Percentiles rank a stretch among this genome's conserved stretches.
phyloP scores from a whole-genome alignment of 1,140 invertebrate genomes.

The Pseudomyrmex dendroicus region DNA sequence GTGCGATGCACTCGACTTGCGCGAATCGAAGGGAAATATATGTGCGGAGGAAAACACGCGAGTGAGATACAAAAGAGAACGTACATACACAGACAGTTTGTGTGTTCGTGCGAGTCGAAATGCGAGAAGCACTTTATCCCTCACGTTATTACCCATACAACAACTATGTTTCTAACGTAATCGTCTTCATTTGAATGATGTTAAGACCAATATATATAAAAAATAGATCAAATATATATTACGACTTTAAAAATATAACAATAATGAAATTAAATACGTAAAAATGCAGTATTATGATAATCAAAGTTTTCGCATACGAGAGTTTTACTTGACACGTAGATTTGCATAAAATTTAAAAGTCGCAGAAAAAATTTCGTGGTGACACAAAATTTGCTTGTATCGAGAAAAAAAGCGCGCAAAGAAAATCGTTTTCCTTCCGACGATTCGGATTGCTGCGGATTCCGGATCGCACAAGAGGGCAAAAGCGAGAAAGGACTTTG shows the following conservation, averaged over 20 bases:
- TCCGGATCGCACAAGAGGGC: neutral
- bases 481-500: slow-evolving; percentile 70
- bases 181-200: slow-evolving; percentile 11
- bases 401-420: slow-evolving; percentile 33
- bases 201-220: slow-evolving; percentile 1
- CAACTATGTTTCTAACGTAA: slow-evolving; percentile 8
- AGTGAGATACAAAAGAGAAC: slow-evolving; percentile 48
- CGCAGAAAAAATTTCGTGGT: slow-evolving; percentile 60
- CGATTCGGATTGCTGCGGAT: slow-evolving; percentile 13
- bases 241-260: neutral
- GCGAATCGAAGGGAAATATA: slow-evolving; percentile 37
- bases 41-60: slow-evolving; percentile 26
- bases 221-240: slow-evolving; percentile 1
- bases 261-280: neutral
- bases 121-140: slow-evolving; percentile 25
- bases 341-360: slow-evolving; percentile 30
- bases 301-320: neutral
- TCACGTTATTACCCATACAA: neutral
- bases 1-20: neutral
- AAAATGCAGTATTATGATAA: neutral
- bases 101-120: neutral
- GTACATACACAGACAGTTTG: slow-evolving; percentile 38
- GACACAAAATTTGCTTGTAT: slow-evolving; percentile 70
- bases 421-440: slow-evolving; percentile 32
- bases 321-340: neutral